Percentiles rank a stretch among this genome's conserved stretches.
Conservation (phyloP, 2,113 vertebrate species). For the Podarcis cretensis region DNA sequence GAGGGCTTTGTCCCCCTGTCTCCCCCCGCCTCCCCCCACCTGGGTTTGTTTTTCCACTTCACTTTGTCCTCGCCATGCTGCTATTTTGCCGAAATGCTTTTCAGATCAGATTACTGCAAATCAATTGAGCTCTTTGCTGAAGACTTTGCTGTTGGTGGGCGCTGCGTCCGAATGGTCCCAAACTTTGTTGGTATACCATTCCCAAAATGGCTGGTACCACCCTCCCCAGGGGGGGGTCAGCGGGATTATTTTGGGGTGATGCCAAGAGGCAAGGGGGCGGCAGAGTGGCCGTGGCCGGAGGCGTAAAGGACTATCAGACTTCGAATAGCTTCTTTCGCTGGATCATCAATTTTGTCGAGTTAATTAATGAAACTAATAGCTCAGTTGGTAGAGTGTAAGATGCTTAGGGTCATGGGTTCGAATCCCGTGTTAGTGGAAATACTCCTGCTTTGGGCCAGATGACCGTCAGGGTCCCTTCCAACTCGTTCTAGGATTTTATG, state of each 20-base stretch:
- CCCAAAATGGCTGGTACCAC: not conserved
- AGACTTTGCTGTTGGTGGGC: not conserved
- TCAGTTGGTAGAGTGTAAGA: too few relatives aligned
- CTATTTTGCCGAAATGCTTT: not conserved
- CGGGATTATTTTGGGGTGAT: not conserved
- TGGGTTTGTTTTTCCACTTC: slow-evolving; percentile 37
- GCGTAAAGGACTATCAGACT: too few relatives aligned
- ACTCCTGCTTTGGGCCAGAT: too few relatives aligned
- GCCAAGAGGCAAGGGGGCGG: not conserved
- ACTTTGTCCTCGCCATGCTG: slow-evolving; percentile 29
- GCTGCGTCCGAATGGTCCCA: not conserved
- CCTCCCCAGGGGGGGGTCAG: not conserved
- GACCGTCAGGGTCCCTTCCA: too few relatives aligned
- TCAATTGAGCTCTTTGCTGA: slow-evolving; percentile 32
- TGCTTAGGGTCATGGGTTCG: too few relatives aligned
- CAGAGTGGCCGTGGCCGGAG: not conserved
- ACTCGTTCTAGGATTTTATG: too few relatives aligned
- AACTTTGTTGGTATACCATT: not conserved
- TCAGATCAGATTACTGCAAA: slow-evolving; percentile 48
- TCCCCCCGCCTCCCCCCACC: not conserved
- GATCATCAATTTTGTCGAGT: too few relatives aligned
- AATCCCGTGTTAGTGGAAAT: too few relatives aligned
- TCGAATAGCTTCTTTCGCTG: too few relatives aligned
- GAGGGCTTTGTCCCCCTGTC: slow-evolving; percentile 34
- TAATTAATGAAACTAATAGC: too few relatives aligned